A percentile compares a stretch with the other conserved stretches of the same genome.
These are phyloP conservation scores for Netelia virgata DNA, from an alignment of 2,888 invertebrate species.

Conservation along the genomic window DNA sequence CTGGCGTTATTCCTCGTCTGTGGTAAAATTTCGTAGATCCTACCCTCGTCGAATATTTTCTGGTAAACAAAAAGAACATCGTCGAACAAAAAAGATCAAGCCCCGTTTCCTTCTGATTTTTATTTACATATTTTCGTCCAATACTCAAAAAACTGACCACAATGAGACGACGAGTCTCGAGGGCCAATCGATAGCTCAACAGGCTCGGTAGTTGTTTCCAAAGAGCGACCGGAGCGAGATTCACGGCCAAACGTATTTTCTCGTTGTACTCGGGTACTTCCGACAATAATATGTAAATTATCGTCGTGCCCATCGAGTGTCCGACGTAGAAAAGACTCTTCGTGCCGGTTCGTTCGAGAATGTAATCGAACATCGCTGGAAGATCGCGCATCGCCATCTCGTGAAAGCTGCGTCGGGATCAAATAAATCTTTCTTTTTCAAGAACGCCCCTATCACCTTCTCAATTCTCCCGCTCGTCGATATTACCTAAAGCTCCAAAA, in stretches of 20 bases:
- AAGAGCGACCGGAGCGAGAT: slow-evolving; percentile 60
- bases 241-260: slow-evolving; percentile 88
- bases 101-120: not conserved
- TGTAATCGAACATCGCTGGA: slow-evolving; percentile 92
- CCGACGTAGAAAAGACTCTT: slow-evolving; percentile 90
- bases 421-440: not conserved
- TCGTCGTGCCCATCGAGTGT: slow-evolving; percentile 95
- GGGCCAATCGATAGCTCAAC: not conserved
- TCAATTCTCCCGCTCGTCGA: not conserved
- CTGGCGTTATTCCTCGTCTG: slow-evolving; percentile 43
- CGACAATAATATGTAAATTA: slow-evolving; percentile 89
- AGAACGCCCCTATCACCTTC: no score
- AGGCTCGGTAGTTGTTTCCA: slow-evolving; percentile 40
- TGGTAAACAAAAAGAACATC: slow-evolving; percentile 6
- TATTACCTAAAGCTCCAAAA: slow-evolving; percentile 59
- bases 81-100: not conserved
- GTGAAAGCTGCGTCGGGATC: slow-evolving; percentile 88
- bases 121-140: not conserved
- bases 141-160: slow-evolving; percentile 5
- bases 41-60: slow-evolving; percentile 31
- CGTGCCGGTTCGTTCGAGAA: slow-evolving; percentile 86
- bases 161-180: not conserved
- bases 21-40: slow-evolving; percentile 40
- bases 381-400: slow-evolving; percentile 94
- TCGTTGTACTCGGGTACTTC: slow-evolving; percentile 88